These are phyloP conservation scores for Patella depressa DNA, from an alignment of 2,888 invertebrate species.

Conservation along the genomic window DNA sequence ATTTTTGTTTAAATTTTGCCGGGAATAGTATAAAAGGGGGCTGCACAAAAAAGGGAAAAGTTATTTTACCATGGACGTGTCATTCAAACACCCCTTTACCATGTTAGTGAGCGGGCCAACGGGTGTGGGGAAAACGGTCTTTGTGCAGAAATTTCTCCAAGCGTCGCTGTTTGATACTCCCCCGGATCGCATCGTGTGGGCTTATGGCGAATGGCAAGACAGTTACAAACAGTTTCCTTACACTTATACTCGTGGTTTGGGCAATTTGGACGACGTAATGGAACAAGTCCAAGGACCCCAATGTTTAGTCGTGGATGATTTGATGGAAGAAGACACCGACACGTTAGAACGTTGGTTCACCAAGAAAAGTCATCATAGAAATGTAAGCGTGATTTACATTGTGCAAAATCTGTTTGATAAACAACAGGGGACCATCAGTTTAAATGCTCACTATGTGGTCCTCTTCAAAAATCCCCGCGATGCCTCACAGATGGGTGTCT, in stretches of 20 bases:
- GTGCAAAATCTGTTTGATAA: slow-evolving; percentile 17
- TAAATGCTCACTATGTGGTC: slow-evolving; percentile 19
- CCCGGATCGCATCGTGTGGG: background rate
- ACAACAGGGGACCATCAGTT: slow-evolving; percentile 9
- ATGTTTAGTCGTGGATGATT: slow-evolving; percentile 13
- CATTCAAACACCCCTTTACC: background rate
- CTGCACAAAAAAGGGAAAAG: background rate
- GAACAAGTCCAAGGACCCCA: background rate
- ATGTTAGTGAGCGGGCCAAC: background rate
- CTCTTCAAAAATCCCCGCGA: no score
- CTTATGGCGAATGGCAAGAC: background rate
- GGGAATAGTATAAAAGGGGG: background rate
- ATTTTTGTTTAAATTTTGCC: no score
- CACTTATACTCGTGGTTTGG: background rate
- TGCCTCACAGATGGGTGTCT: slow-evolving; percentile 11
- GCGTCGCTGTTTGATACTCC: background rate
- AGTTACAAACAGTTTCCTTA: background rate
- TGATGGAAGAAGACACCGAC: background rate
- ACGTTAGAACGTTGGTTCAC: background rate
- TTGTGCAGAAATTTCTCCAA: background rate
- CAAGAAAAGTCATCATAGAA: slow-evolving; percentile 18
- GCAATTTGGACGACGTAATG: background rate
- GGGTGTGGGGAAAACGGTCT: background rate
- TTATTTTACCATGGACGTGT: background rate
- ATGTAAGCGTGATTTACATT: slow-evolving; percentile 18